These are phyloP conservation scores for Lucilia sericata DNA, from an alignment of 1,140 invertebrate genomes.

Conservation along the genomic window DNA sequence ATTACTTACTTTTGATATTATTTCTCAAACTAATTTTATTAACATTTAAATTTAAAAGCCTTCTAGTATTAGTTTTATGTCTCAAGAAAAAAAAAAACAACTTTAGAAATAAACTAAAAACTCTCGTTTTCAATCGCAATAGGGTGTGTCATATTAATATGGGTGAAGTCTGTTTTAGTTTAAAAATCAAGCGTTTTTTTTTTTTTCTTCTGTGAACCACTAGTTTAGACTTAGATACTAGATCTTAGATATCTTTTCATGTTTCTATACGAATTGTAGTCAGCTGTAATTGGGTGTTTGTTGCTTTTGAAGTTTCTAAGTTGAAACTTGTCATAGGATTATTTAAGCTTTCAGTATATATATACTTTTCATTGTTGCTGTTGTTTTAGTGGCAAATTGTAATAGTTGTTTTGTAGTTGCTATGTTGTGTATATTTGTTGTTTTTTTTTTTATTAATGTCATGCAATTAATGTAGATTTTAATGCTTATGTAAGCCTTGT, in stretches of 20 bases:
- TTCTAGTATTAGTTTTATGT: not conserved
- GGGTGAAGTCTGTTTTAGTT: constrained; percentile 20
- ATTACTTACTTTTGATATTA: not conserved
- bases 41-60: too few relatives aligned
- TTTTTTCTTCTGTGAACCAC: not conserved
- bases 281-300: not conserved
- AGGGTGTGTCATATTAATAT: constrained; percentile 22
- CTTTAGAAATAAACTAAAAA: not conserved
- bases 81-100: not conserved
- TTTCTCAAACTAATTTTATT: not conserved
- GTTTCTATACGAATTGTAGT: not conserved
- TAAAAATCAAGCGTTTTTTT: not conserved
- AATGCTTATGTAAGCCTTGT: constrained; percentile 11
- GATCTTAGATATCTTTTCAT: not conserved
- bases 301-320: not conserved
- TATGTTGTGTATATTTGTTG: not conserved
- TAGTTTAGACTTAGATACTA: not conserved
- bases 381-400: not conserved
- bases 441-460: not conserved
- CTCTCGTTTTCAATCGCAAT: constrained; percentile 7
- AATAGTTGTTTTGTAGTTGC: not conserved
- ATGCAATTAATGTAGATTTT: constrained; percentile 23
- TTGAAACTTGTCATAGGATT: constrained; percentile 24
- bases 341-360: not conserved
- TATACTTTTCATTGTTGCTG: not conserved